Percentiles rank a stretch among this genome's conserved stretches.
phyloP scores from a whole-genome alignment of 2,888 invertebrate species.

The Cataglyphis albicans region DNA sequence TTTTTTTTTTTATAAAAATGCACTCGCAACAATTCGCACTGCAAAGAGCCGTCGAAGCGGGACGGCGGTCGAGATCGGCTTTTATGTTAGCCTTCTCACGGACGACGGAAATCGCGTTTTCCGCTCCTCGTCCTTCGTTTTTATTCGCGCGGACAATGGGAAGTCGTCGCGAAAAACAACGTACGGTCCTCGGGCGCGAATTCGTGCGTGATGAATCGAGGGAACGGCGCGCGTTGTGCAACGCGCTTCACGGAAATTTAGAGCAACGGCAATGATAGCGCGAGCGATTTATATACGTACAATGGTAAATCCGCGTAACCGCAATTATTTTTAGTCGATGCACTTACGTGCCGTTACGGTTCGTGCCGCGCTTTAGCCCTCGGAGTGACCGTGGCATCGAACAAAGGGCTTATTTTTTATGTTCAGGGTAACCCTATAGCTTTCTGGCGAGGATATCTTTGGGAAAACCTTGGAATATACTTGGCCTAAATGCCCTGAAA shows the following conservation, averaged over 20 bases:
- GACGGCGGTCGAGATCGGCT: constrained; percentile 36
- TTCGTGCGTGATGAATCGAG: constrained; percentile 76
- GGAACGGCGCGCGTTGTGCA: constrained; percentile 55
- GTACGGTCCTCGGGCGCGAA: constrained; percentile 61
- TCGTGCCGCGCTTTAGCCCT: neutral
- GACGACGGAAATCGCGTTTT: constrained; percentile 47
- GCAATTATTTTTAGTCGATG: constrained; percentile 47
- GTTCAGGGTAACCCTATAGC: neutral
- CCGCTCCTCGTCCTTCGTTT: constrained; percentile 56
- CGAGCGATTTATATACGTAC: constrained; percentile 16
- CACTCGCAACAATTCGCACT: neutral
- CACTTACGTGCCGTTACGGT: constrained; percentile 32
- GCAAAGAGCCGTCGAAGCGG: neutral
- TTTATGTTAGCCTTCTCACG: constrained; percentile 18
- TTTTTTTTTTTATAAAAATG: neutral
- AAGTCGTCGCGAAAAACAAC: constrained; percentile 65
- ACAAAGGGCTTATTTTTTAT: neutral
- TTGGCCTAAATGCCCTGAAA: neutral
- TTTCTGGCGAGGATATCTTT: neutral
- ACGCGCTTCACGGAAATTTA: constrained; percentile 55
- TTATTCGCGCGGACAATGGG: constrained; percentile 29
- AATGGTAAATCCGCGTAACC: constrained; percentile 27
- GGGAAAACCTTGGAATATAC: neutral
- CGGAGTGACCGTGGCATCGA: neutral
- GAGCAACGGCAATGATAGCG: constrained; percentile 54